Percentiles rank a stretch among this genome's conserved stretches.
Conservation (phyloP, 2,113 vertebrate species). For the Labeo rohita region DNA sequence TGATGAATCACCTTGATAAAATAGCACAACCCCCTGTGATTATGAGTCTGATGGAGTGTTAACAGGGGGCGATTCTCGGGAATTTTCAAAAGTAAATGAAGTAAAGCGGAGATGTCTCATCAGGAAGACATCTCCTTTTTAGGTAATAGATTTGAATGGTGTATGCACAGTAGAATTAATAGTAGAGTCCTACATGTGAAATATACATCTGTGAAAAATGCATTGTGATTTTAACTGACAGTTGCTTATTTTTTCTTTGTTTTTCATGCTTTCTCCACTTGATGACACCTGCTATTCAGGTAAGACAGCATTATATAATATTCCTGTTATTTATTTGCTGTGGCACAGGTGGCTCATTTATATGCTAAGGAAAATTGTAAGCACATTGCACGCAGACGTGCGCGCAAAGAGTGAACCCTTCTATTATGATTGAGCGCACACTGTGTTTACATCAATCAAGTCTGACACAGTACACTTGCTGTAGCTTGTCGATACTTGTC, state of each 20-base stretch:
- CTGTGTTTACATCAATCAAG: constrained; percentile 25
- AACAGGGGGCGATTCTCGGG: neutral
- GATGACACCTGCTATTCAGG: constrained; percentile 26
- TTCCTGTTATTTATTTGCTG: constrained; percentile 23
- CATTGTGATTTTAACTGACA: neutral
- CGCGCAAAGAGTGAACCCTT: neutral
- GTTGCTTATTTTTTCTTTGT: constrained; percentile 10
- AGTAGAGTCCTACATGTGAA: no score
- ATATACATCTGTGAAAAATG: neutral
- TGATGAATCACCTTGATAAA: constrained; percentile 18
- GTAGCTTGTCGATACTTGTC: constrained; percentile 18
- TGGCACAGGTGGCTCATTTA: constrained; percentile 20
- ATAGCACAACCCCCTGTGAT: neutral
- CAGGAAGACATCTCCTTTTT: neutral
- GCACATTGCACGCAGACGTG: neutral
- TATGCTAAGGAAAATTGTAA: neutral
- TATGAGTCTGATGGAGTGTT: neutral
- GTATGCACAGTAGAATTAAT: neutral
- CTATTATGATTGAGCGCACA: neutral
- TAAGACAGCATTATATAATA: constrained; percentile 21
- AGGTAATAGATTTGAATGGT: neutral
- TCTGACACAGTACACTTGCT: constrained; percentile 12
- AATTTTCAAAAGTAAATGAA: constrained; percentile 6
- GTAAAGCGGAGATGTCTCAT: neutral
- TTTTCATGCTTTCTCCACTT: constrained; percentile 33